A percentile compares a stretch with the other conserved stretches of the same genome.
phyloP scores from a whole-genome alignment of 2,888 invertebrate species.

The Cyaniris semiargus region DNA sequence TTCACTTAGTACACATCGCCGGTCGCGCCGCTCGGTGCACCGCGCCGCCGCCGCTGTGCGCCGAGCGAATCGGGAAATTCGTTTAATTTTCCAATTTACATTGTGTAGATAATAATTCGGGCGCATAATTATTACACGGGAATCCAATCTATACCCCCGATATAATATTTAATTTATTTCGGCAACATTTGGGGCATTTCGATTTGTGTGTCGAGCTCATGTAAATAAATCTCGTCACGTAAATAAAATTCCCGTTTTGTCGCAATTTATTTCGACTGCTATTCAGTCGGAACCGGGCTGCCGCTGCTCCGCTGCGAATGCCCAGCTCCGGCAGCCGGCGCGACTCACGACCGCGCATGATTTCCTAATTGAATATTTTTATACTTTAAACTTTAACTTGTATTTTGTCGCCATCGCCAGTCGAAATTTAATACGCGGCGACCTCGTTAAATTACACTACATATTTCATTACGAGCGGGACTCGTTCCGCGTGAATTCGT shows the following conservation, averaged over 20 bases:
- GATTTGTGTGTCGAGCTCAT: not conserved
- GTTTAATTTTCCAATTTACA: slow-evolving; percentile 14
- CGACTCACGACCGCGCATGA: not conserved
- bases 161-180: not conserved
- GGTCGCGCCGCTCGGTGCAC: not conserved
- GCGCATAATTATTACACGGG: not conserved
- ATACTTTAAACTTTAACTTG: not conserved
- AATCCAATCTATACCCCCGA: slow-evolving; percentile 1
- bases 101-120: slow-evolving; percentile 14
- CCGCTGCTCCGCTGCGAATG: not conserved
- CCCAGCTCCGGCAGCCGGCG: not conserved
- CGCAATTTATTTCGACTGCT: not conserved
- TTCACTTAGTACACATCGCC: slow-evolving; percentile 26
- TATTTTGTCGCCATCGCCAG: not conserved
- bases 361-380: slow-evolving; percentile 2
- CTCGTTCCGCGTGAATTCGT: not conserved
- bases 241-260: not conserved
- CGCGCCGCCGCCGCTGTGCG: not conserved
- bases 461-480: slow-evolving; percentile 1
- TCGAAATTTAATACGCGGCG: not conserved
- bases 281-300: not conserved
- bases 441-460: not conserved
- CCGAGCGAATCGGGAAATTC: not conserved
- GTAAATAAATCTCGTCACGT: slow-evolving; percentile 17
- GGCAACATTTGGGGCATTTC: slow-evolving; percentile 11